Base-by-base conservation (phyloP, 2,113 vertebrate species). In the Scomber japonicus region DNA sequence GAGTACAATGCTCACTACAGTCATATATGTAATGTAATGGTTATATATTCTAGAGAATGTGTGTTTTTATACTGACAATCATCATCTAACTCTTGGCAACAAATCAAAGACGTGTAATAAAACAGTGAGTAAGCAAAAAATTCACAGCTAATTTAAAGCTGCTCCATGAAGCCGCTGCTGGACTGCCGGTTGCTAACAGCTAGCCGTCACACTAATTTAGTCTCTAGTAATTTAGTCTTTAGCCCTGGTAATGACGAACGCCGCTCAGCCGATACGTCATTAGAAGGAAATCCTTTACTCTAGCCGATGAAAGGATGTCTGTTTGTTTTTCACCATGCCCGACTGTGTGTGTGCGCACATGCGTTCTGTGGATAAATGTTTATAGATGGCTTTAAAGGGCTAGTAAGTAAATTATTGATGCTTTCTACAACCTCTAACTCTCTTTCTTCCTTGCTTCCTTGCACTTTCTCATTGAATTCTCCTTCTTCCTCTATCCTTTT, bases 321-420 rank as follows among this genome's bases (percentile, higher is more conserved):
- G 55, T 81, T 72, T 80, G 64, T 74, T 67, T 75, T 86, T 83
- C 78, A 69, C 53, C 57, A 21, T 44, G 49, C 44, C 21, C 1
- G 5, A 16, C 51, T 71, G 55, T 74, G 24, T 76, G 57, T 61
- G 62, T 44, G 40, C 45, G 61, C 71, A 35, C 53, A 50, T 55
- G 27, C 6, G 5, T 70, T 83, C 45, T 82, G 71, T 75, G 78
- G 60, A 69, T 78, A 73, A 82, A 81, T 15, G 45, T 81, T 72
- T 75, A 66, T 83, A 78, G 75, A 64, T 53, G 54, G 24, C 84
- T 88, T 84, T 84, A 66, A 83, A 72, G 65, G 78, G 69, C 68
- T 75, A 51, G 30, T 67, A 53, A 78, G 88, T 92, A 73, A 87
- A 86, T 91, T 86, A 90, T 88, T 91, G 77, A 90, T 90, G 87